Evolutionary conservation across 2,888 invertebrate species (phyloP).

Genomic region (Eugnorisma glareosa): DNA sequence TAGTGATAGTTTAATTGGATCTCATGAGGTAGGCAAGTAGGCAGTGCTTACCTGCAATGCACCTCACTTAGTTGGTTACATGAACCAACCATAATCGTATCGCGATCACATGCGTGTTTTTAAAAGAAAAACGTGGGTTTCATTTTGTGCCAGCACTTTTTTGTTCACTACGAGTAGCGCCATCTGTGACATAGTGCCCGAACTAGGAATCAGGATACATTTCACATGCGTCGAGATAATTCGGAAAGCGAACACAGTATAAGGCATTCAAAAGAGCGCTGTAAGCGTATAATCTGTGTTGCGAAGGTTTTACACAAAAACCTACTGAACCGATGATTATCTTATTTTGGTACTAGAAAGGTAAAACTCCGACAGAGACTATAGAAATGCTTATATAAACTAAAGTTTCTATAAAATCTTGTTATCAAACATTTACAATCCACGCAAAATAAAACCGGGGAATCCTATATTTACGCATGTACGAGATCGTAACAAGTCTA

Average conservation of each 20-base stretch:
- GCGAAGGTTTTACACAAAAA: not conserved
- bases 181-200: conserved; percentile 24
- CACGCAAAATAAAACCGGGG: not conserved
- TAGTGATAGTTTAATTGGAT: too few relatives aligned
- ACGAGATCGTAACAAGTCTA: conserved; percentile 59
- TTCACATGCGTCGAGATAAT: not conserved
- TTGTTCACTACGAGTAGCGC: conserved; percentile 21
- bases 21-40: not conserved
- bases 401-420: not conserved
- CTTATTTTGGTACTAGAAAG: not conserved
- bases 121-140: not conserved
- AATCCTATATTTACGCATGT: conserved; percentile 18
- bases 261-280: not conserved
- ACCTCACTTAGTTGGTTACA: not conserved
- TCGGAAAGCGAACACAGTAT: not conserved
- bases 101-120: too few relatives aligned
- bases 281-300: not conserved
- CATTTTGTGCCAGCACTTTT: not conserved
- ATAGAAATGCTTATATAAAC: not conserved
- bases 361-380: not conserved
- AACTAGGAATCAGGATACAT: conserved; percentile 2
- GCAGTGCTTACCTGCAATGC: not conserved
- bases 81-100: not conserved
- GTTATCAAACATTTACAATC: not conserved
- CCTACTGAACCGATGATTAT: not conserved